Percentiles rank a stretch among this genome's conserved stretches.
Conservation (phyloP, 30 jellyfish, hydroid and myxozoan genomes). For the Nemopilema nomurai region DNA sequence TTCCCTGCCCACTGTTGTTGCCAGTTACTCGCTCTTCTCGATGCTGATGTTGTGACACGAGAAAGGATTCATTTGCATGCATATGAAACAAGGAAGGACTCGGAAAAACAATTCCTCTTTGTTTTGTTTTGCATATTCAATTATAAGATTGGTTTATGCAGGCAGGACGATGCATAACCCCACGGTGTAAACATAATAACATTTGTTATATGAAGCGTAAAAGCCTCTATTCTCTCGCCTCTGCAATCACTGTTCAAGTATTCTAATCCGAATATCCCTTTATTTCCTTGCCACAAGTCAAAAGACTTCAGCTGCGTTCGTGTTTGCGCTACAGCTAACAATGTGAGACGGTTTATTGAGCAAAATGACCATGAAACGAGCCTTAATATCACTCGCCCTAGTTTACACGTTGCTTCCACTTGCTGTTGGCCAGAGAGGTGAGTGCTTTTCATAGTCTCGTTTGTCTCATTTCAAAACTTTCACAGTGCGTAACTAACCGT, state of each 20-base stretch:
- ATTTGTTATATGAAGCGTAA: slow-evolving; percentile 36
- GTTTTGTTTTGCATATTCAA: not conserved
- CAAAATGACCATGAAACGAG: slow-evolving; percentile 23
- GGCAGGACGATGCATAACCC: slow-evolving; percentile 1
- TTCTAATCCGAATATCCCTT: slow-evolving; percentile 33
- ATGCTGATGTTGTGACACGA: not conserved
- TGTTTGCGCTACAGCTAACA: slow-evolving; percentile 8
- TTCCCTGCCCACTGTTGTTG: too few relatives aligned
- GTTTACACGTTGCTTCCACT: not conserved
- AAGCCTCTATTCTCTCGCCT: slow-evolving; percentile 38
- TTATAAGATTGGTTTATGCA: slow-evolving; percentile 23
- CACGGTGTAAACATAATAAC: slow-evolving; percentile 26
- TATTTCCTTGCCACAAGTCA: slow-evolving; percentile 24
- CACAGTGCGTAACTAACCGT: not conserved
- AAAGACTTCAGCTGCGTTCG: slow-evolving; percentile 57
- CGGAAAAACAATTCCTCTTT: not conserved
- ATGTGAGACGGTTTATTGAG: slow-evolving; percentile 12
- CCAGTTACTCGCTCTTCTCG: too few relatives aligned
- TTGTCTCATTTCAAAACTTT: too few relatives aligned
- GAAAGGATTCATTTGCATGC: not conserved
- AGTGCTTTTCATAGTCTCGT: not conserved
- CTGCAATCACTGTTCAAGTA: slow-evolving; percentile 22
- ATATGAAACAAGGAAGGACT: too few relatives aligned
- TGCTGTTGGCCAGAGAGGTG: slow-evolving; percentile 18
- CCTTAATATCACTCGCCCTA: not conserved